A percentile compares a stretch with the other conserved stretches of the same genome.
These are phyloP conservation scores for Pseudomyrmex sp. DNA, from an alignment of 1,140 invertebrate species.

Conservation along the genomic window DNA sequence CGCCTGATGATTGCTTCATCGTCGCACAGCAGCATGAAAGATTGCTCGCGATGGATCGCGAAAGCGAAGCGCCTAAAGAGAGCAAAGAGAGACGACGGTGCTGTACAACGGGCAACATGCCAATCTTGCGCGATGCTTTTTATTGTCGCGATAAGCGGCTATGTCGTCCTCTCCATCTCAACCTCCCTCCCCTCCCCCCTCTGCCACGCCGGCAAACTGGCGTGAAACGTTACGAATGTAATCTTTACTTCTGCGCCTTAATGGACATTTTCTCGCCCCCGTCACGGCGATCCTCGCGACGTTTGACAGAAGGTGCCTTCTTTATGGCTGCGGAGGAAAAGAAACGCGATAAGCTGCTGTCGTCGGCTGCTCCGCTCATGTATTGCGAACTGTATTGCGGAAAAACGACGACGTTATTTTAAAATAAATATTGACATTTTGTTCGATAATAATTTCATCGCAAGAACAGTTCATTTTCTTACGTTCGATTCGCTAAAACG, in stretches of 20 bases:
- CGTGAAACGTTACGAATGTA: slow-evolving; percentile 76
- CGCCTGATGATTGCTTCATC: slow-evolving; percentile 17
- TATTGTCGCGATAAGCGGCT: slow-evolving; percentile 80
- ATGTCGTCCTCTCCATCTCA: slow-evolving; percentile 51
- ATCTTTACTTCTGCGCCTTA: slow-evolving; percentile 77
- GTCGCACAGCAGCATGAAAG: slow-evolving; percentile 50
- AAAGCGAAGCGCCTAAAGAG: slow-evolving; percentile 53
- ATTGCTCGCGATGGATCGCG: slow-evolving; percentile 71
- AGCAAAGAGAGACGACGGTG: slow-evolving; percentile 66
- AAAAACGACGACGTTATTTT: slow-evolving; percentile 14
- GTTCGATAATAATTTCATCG: background rate
- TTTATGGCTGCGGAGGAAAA: slow-evolving; percentile 41
- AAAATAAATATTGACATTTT: slow-evolving; percentile 22
- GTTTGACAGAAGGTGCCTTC: slow-evolving; percentile 57
- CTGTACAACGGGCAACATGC: slow-evolving; percentile 75
- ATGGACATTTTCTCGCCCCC: slow-evolving; percentile 59
- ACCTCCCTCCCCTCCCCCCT: slow-evolving; percentile 17
- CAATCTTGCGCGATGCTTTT: slow-evolving; percentile 80
- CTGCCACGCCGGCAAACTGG: slow-evolving; percentile 51
- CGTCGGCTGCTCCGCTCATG: background rate
- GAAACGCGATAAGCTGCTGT: slow-evolving; percentile 42
- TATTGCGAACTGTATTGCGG: slow-evolving; percentile 31
- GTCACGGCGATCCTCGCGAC: slow-evolving; percentile 11
- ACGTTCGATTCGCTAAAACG: background rate
- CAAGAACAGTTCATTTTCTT: background rate